Base-by-base conservation (phyloP, 2,797 vertebrate genomes). In the Microctenopoma stevenorrisi region DNA sequence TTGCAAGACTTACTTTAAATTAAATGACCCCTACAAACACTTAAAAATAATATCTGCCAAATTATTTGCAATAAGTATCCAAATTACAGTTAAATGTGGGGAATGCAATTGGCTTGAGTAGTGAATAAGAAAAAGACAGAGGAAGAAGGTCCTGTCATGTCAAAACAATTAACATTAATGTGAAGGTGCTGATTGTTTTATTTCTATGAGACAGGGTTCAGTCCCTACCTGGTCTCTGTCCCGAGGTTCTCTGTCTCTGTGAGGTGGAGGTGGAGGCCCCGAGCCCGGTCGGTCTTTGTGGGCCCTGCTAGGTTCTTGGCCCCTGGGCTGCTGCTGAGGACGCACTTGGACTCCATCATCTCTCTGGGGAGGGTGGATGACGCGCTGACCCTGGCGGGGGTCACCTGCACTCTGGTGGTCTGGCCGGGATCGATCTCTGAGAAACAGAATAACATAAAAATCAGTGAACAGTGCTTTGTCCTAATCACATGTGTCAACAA, bases 291-390 rank as follows among this genome's bases (percentile, higher is more conserved):
- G 78, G 61, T 93, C 88, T 11, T 87, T 79, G 64, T 80, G 61
- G 12, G n/a, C 72, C 7, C 92, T 81, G 74, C 86, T 80, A 8
- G 95, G 94, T 68, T 96, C 95, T 51, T 96, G 95, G 48, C 95
- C 95, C 0, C 94, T 92, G 11, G 95, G 95, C 76, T 95, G 95
- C 77, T 94, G 94, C 51, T 94, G 82, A 18, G 93, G 83, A 3
- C 91, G 82, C 11, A 78, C 63, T 12, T 81, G 88, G 30, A 42
- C 16, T 1, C 81, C 90, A 0, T 93, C 93, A 0, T 93, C 92
- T 46, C 87, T 82, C 16, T 88, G 87, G n/a, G 71, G 37, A 43
- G 58, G 76, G 4, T 61, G 79, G 43, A 64, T 52, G 0, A 70
- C 75, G 0, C 77, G 82, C 46, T 82, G 92, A 53, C 78, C 51